Evolutionary conservation across 2,113 vertebrate species (phyloP).

Genomic region (Morphnarchus princeps): DNA sequence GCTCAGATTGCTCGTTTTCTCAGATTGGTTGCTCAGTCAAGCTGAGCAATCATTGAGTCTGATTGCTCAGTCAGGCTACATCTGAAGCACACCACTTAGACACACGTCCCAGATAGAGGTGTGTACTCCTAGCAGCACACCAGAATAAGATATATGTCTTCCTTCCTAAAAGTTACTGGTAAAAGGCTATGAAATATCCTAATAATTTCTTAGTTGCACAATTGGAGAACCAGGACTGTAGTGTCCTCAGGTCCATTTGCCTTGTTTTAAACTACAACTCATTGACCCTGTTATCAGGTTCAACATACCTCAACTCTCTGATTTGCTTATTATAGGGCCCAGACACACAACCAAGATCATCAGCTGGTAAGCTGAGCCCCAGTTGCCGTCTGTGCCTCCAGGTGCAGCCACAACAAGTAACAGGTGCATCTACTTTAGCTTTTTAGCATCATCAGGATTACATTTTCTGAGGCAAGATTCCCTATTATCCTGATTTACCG

Average conservation of each 20-base stretch:
- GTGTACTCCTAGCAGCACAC: neutral
- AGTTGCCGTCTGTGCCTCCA: constrained; percentile 1
- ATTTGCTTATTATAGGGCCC: neutral
- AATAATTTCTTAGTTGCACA: neutral
- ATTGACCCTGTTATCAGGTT: neutral
- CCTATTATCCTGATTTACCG: neutral
- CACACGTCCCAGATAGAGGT: neutral
- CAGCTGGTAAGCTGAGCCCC: neutral
- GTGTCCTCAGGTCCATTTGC: neutral
- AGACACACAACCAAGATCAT: neutral
- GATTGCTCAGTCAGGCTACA: neutral
- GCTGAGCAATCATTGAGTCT: neutral
- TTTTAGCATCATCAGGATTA: neutral
- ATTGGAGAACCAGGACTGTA: neutral
- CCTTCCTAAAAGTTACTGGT: neutral
- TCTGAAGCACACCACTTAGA: neutral
- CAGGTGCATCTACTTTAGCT: neutral
- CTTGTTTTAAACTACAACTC: neutral
- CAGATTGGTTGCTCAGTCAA: neutral
- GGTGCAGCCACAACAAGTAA: constrained; percentile 11
- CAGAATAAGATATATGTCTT: neutral
- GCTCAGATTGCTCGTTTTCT: neutral
- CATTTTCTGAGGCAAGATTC: neutral
- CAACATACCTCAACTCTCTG: neutral
- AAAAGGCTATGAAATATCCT: neutral